These are phyloP conservation scores for Mormyrus iriodes DNA, from an alignment of 2,113 vertebrate species.

Conservation along the genomic window DNA sequence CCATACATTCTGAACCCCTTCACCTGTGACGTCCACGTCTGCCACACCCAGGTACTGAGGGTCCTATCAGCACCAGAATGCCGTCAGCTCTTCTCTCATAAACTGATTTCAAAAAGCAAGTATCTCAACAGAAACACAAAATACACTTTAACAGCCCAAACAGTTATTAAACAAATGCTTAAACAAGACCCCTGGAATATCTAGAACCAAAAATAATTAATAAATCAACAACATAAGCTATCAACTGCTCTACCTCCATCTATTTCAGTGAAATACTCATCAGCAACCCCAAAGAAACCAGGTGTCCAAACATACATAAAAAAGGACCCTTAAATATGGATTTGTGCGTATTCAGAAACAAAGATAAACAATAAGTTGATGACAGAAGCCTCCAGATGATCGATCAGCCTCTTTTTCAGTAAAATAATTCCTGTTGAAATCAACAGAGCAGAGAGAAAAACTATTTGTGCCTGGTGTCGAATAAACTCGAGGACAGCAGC, in stretches of 20 bases:
- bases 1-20: conserved; percentile 34
- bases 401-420: neutral
- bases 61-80: conserved; percentile 34
- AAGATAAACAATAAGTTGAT: neutral
- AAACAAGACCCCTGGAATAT: neutral
- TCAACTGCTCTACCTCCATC: conserved; percentile 13
- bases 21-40: conserved; percentile 25
- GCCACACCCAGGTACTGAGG: conserved; percentile 32
- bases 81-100: conserved; percentile 45
- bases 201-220: neutral
- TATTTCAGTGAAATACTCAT: neutral
- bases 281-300: neutral
- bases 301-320: neutral
- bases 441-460: neutral
- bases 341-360: neutral
- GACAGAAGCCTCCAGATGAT: neutral
- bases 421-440: neutral
- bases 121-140: neutral
- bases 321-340: neutral
- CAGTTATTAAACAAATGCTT: neutral
- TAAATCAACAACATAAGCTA: conserved; percentile 5
- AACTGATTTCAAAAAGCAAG: conserved; percentile 18
- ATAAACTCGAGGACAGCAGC: neutral
- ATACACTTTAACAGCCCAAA: neutral
- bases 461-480: neutral